Evolutionary conservation across 2,113 vertebrate species (phyloP).

Genomic region (Cololabis saira): DNA sequence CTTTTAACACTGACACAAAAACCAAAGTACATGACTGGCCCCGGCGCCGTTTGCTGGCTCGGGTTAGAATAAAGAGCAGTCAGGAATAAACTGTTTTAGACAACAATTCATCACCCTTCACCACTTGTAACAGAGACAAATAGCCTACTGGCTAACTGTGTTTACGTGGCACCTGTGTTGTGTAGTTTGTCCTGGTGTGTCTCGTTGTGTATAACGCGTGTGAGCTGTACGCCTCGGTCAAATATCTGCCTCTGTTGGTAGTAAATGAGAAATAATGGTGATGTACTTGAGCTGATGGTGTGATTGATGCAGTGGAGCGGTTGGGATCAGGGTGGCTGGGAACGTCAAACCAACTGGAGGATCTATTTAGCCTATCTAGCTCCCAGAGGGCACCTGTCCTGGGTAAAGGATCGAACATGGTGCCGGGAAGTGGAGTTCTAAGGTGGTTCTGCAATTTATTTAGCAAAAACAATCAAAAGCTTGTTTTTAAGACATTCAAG

Average conservation of each 20-base stretch:
- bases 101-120: constrained; percentile 37
- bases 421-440: not conserved
- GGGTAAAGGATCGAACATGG: constrained; percentile 29
- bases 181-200: not conserved
- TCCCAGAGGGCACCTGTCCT: constrained; percentile 31
- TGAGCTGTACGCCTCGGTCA: no score
- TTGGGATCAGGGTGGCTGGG: constrained; percentile 7
- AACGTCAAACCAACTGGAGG: constrained; percentile 12
- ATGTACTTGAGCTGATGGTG: not conserved
- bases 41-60: not conserved
- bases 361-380: constrained; percentile 34
- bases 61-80: constrained; percentile 20
- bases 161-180: constrained; percentile 13
- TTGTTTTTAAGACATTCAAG: no score
- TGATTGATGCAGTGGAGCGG: constrained; percentile 30
- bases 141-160: constrained; percentile 7
- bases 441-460: no score
- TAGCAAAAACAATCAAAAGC: no score
- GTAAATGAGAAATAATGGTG: constrained; percentile 19
- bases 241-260: constrained; percentile 16
- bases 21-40: constrained; percentile 17
- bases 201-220: no score
- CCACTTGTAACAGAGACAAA: constrained; percentile 50
- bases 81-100: constrained; percentile 17
- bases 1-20: constrained; percentile 16